Evolutionary conservation across 2,797 vertebrate species (phyloP).

Genomic region (Melanotaenia trifasciata): DNA sequence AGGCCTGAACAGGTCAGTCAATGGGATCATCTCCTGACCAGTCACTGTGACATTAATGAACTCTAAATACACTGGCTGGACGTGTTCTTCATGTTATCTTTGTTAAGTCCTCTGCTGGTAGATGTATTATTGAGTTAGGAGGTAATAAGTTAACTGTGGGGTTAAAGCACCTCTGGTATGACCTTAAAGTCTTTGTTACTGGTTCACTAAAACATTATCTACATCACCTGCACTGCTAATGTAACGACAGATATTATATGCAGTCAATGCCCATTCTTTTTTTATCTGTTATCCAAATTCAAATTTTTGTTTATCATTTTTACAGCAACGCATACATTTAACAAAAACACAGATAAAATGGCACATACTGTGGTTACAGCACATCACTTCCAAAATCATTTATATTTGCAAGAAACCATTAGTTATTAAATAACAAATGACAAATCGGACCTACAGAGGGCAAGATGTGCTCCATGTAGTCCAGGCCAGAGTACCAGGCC

Average conservation of each 20-base stretch:
- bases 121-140: conserved; percentile 42
- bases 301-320: no score
- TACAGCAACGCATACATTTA: no score
- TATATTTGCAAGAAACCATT: background rate
- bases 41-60: conserved; percentile 80
- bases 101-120: conserved; percentile 42
- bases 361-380: no score
- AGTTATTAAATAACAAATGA: background rate
- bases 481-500: no score
- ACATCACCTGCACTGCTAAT: no score
- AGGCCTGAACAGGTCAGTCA: conserved; percentile 68
- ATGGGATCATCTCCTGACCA: conserved; percentile 80
- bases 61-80: conserved; percentile 75
- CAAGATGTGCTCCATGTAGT: background rate
- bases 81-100: conserved; percentile 59
- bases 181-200: conserved; percentile 3
- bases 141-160: conserved; percentile 38
- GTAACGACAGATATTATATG: no score
- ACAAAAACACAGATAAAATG: no score
- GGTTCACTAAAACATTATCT: no score
- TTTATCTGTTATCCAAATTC: background rate
- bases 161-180: conserved; percentile 16
- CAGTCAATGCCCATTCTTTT: background rate
- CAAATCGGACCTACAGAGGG: no score
- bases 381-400: background rate